Percentiles rank a stretch among this genome's conserved stretches.
Evolutionary conservation across 2,888 invertebrate species (phyloP).

Genomic region (Ormia ochracea): DNA sequence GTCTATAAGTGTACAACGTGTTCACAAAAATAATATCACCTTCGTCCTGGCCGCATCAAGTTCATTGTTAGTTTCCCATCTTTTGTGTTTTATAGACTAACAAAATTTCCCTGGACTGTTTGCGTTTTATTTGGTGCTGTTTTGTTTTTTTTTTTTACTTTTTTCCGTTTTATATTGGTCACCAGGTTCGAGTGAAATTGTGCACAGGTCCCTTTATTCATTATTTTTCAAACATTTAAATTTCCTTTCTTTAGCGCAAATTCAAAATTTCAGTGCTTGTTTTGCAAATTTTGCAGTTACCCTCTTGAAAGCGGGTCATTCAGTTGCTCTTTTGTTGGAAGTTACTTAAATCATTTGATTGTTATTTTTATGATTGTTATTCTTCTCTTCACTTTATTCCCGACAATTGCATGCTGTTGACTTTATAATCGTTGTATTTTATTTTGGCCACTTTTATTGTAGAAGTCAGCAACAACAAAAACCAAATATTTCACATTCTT

Average conservation of each 20-base stretch:
- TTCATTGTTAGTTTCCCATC: slow-evolving; percentile 46
- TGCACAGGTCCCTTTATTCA: slow-evolving; percentile 44
- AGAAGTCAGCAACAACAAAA: slow-evolving; percentile 24
- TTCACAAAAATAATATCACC: not conserved
- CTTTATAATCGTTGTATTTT: slow-evolving; percentile 52
- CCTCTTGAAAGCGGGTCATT: slow-evolving; percentile 24
- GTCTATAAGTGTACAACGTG: not conserved
- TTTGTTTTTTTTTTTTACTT: not conserved
- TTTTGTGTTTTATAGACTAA: slow-evolving; percentile 25
- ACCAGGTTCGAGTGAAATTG: slow-evolving; percentile 34
- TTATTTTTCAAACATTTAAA: slow-evolving; percentile 38
- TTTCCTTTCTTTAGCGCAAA: slow-evolving; percentile 10
- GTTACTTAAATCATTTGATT: slow-evolving; percentile 58
- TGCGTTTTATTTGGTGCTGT: not conserved
- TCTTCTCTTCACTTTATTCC: slow-evolving; percentile 18
- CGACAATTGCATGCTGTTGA: slow-evolving; percentile 58
- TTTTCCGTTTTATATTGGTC: slow-evolving; percentile 20
- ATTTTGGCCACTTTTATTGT: slow-evolving; percentile 46
- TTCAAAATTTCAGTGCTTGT: slow-evolving; percentile 2
- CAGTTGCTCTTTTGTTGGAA: slow-evolving; percentile 53
- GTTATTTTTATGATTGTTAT: slow-evolving; percentile 43
- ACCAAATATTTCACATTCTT: slow-evolving; percentile 35
- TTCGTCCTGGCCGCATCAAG: slow-evolving; percentile 20
- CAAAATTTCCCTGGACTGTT: slow-evolving; percentile 21
- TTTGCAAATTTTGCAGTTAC: not conserved